Base-by-base conservation (phyloP, 2,888 invertebrate genomes). In the Calliopum simillimum region DNA sequence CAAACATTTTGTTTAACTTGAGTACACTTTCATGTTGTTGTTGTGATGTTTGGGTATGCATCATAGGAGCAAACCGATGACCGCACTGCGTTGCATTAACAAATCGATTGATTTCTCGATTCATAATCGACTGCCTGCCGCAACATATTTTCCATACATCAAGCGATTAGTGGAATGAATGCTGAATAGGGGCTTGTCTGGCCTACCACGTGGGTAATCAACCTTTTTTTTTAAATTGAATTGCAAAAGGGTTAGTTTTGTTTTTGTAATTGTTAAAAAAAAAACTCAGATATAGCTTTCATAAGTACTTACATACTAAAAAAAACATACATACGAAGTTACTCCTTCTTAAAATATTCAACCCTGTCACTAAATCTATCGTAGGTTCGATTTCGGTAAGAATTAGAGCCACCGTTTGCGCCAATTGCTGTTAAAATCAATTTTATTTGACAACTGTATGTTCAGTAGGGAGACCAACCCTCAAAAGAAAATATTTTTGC, bases 61-160 rank as follows among this genome's bases (percentile, higher is more conserved):
- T 46, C 61, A 46, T 58, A 25, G 25, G 41, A 46, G 21, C 13
- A 13, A 21, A 46, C 11, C 46, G 46, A 11, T 33, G 33, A 33
- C 23, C 25, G 56, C n/a, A 61, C 43, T 14, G 59, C 43, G 44
- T 59, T 43, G 14, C 61, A 46, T 61, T 46, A 61, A 46, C 46
- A 46, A 61, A 61, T 61, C 61, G 61, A 61, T 46, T 61, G 61
- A 61, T 46, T 61, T 58, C 61, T 46, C 61, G 23, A 44, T n/a
- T 21, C 61, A 61, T 46, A 46, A 61, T 19, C 61, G 46, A 46
- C 13, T 21, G 61, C 46, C 13, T 21, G 61, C 61, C 61, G 46
- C 61, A 23, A n/a, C 61, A 46, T 19, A 61, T 61, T 46, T 61
- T 41, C 33, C 33, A 33, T 33, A 33, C 33, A 33, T 8, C 33